Evolutionary conservation across 2,797 vertebrate genomes (phyloP), one percentile per base, ranked within the genome.

Genomic region (Lagorchestes hirsutus): DNA sequence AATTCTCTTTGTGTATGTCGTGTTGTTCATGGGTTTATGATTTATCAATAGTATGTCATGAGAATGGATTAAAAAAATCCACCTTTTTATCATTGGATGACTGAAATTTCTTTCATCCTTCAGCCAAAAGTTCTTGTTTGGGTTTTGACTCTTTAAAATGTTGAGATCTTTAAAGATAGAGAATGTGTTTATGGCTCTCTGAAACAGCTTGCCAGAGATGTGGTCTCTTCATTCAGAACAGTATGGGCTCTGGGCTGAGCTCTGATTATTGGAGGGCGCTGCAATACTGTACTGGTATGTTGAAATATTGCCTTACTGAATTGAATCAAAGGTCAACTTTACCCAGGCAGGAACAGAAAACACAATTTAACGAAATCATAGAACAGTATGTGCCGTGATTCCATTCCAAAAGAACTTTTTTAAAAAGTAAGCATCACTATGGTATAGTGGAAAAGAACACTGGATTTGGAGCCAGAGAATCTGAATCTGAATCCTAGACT

Each of bases 271-370:
- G 91, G 94, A 59, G 22, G 55, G 93, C 93, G 8, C 40, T 92
- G 56, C 29, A 96, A 3, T 91, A 55, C 96, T 96, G 91, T 12
- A 55, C 56, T 92, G 46, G 90, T 95, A 22, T 92, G 93, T 98
- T 98, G 95, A 97, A 98, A 95, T 98, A 92, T 13, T 96, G 59
- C 90, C 96, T 90, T 95, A 92, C 95, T 52, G 55, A 97, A 93
- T 95, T 62, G 24, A 97, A 93, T 96, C 93, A 96, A 97, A 98
- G 94, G 95, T 98, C n/a, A 92, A 9, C 97, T 97, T 96, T 97
- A 92, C 28, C 50, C 34, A 96, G n/a, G 90, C 93, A 92, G 59
- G 62, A 96, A 93, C 62, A 95, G 92, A 95, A 94, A 97, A 40
- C 31, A 92, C 46, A 96, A 31, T 92, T 94, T 96, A 54, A 87